Percentiles rank a stretch among this genome's conserved stretches.
phyloP scores from a whole-genome alignment of 2,888 invertebrate genomes.

The Parnassius glacialis region DNA sequence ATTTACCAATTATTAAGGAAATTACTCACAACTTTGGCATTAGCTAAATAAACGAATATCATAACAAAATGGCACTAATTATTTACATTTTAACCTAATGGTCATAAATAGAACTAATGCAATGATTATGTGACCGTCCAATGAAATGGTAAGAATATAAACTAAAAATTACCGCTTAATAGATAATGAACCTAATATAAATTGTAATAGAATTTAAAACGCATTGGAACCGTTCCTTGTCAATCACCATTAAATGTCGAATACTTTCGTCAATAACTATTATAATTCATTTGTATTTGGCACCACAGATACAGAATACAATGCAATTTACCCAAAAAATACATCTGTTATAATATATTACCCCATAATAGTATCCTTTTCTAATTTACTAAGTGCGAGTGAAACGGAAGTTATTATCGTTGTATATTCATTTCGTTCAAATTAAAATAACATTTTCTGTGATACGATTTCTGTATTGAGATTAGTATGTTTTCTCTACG shows the following conservation, averaged over 20 bases:
- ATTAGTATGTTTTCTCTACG: constrained; percentile 47
- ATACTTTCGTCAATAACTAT: background rate
- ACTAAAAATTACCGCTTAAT: background rate
- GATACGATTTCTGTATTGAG: constrained; percentile 5
- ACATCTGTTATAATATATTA: no score
- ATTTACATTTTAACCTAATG: constrained; percentile 41
- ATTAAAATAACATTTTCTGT: background rate
- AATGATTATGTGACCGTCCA: constrained; percentile 10
- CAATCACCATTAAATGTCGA: background rate
- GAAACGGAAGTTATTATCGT: constrained; percentile 11
- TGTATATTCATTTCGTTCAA: constrained; percentile 35
- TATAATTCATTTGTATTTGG: no score
- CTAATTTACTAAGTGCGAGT: constrained; percentile 5
- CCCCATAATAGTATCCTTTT: background rate
- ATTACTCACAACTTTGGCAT: constrained; percentile 76
- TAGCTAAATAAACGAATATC: constrained; percentile 52
- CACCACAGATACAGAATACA: no score
- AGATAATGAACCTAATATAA: no score
- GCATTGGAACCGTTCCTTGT: background rate
- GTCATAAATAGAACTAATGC: constrained; percentile 20
- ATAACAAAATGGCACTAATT: constrained; percentile 45
- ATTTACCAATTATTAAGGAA: constrained; percentile 26
- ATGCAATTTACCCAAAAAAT: no score
- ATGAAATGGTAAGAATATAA: constrained; percentile 10
- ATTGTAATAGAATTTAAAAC: no score